phyloP scores from a whole-genome alignment of 2,113 vertebrate genomes.

The Clarias macrocephalus region DNA sequence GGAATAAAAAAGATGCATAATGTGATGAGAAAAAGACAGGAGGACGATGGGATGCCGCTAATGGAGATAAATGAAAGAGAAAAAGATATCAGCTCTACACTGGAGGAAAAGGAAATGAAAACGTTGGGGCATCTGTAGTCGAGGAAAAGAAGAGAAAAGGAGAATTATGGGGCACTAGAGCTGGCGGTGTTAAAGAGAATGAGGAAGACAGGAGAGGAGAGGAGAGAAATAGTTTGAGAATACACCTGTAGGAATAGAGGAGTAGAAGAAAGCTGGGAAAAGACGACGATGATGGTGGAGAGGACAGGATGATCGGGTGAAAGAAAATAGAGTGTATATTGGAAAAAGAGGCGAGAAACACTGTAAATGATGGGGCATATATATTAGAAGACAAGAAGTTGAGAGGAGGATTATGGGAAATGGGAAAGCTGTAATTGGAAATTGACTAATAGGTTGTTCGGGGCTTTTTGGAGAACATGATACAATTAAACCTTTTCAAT shows the following conservation, averaged over 20 bases:
- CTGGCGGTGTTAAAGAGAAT: too few species aligned
- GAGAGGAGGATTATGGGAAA: neutral
- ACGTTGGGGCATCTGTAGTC: neutral
- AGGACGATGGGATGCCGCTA: neutral
- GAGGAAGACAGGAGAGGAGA: neutral
- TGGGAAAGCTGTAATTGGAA: neutral
- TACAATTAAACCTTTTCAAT: neutral
- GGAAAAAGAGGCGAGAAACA: neutral
- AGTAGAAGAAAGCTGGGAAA: neutral
- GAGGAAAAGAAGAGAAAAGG: neutral
- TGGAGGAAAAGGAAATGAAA: neutral
- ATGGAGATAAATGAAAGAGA: neutral
- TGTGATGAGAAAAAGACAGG: neutral
- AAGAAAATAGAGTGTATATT: neutral
- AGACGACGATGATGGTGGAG: neutral
- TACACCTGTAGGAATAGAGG: neutral
- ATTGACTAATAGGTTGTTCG: neutral
- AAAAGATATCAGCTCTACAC: neutral
- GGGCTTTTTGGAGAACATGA: neutral
- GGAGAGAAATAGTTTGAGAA: neutral
- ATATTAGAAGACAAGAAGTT: neutral
- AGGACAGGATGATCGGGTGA: neutral
- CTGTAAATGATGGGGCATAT: neutral
- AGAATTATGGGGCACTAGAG: neutral
- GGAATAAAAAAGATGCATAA: neutral